Percentiles rank a stretch among this genome's conserved stretches.
These are phyloP conservation scores for Apamea crenata DNA, from an alignment of 2,888 invertebrate species.

Conservation along the genomic window DNA sequence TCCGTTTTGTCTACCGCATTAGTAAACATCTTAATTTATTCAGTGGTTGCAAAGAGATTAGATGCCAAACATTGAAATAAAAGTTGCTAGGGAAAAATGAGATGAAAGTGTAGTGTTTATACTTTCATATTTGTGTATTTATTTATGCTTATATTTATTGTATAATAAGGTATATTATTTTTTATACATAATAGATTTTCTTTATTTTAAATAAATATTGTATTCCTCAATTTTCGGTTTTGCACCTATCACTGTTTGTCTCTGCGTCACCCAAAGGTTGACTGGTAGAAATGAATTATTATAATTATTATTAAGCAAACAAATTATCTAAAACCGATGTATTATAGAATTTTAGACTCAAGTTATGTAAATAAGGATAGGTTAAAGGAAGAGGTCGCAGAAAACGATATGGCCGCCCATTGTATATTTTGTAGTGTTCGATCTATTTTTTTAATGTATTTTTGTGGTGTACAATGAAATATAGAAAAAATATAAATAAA, in stretches of 20 bases:
- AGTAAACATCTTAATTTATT: background rate
- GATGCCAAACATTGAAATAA: background rate
- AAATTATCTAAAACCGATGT: background rate
- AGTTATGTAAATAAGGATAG: background rate
- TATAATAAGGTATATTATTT: background rate
- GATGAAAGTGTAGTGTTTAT: background rate
- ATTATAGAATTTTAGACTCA: background rate
- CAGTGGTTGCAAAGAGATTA: background rate
- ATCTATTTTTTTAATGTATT: background rate
- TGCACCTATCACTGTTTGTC: background rate
- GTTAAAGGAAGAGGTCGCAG: no score
- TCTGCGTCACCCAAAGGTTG: background rate
- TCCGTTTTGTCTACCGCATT: background rate
- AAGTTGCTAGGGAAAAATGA: no score
- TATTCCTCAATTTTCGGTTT: background rate
- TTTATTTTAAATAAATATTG: background rate
- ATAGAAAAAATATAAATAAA: background rate
- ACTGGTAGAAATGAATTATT: background rate
- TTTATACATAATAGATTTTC: background rate
- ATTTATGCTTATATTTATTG: no score
- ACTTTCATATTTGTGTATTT: background rate
- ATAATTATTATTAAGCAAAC: no score
- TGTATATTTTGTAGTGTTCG: background rate
- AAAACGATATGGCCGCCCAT: no score
- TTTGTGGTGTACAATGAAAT: background rate